Evolutionary conservation across 2,113 vertebrate species (phyloP), one percentile per base, ranked within the genome.

Genomic region (Phodopus roborovskii): DNA sequence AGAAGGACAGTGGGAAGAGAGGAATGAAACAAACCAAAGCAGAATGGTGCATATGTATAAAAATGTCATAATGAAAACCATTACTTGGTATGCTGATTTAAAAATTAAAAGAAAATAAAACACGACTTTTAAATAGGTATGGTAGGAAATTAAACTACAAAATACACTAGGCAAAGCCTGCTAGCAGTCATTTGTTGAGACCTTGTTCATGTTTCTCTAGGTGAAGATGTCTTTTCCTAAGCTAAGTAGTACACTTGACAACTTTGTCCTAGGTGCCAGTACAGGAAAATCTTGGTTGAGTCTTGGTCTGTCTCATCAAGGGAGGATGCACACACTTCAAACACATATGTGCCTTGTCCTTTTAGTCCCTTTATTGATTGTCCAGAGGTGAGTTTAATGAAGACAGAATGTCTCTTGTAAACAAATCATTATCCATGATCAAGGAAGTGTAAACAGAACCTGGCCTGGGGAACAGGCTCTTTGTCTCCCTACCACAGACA

Each of bases 341-440:
- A 90, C 70, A 84, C 68, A 71, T 77, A 68, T 85, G 88, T 15
- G 19, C 75, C 50, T 15, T 90, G 90, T 93, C 71, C 17, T 95
- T 88, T 77, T 56, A n/a, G 88, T 66, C 88, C 26, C 10, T 48
- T 73, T 62, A 96, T 66, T 93, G 96, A 97, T 94, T 93, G 90
- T 94, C 87, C 96, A 96, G 96, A 96, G 97, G 90, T 88, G 92
- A 93, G 90, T 93, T 92, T 95, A 96, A 97, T 96, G 97, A 97
- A 97, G 97, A 92, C 58, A 79, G 95, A 96, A 97, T 96, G 95
- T 92, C 94, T 97, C 95, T 53, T 85, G 93, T 97, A 97, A 97
- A 96, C 96, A 96, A 88, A 93, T 94, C 96, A 95, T 96, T 96
- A 96, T 90, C 94, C 96, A 71, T 96, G 96, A 96, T 96, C 90